phyloP scores from a whole-genome alignment of 1,140 invertebrate genomes.

The Oryctes rhinoceros region DNA sequence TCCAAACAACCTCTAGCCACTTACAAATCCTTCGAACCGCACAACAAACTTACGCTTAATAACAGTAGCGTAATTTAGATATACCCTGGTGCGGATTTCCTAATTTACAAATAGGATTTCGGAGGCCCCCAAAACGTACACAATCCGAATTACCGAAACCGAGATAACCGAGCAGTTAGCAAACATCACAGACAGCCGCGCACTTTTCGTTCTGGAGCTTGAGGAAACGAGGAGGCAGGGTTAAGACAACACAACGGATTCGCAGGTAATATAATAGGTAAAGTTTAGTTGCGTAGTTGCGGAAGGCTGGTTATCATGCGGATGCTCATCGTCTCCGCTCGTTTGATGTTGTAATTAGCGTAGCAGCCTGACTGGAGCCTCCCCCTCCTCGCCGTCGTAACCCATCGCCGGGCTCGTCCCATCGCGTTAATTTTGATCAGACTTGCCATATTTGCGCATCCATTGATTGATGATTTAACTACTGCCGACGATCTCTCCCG shows the following conservation, averaged over 20 bases:
- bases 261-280: slow-evolving; percentile 34
- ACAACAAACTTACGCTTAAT: too few species aligned
- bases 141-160: background rate
- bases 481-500: background rate
- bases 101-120: too few species aligned
- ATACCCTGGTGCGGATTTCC: too few species aligned
- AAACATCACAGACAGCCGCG: background rate
- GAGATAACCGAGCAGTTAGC: slow-evolving; percentile 19
- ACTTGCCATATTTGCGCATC: slow-evolving; percentile 37
- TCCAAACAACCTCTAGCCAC: too few species aligned
- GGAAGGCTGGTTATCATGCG: slow-evolving; percentile 40
- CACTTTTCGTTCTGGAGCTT: background rate
- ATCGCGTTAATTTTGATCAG: slow-evolving; percentile 39
- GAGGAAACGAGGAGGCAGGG: background rate
- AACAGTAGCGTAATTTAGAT: too few species aligned
- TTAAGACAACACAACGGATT: slow-evolving; percentile 34
- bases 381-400: background rate
- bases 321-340: slow-evolving; percentile 30
- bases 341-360: slow-evolving; percentile 45
- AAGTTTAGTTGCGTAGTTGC: slow-evolving; percentile 35
- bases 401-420: background rate
- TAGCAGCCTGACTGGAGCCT: background rate
- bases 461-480: slow-evolving; percentile 29
- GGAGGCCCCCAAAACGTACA: background rate
- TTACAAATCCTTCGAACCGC: too few species aligned